These are phyloP conservation scores for Eurystomus gularis DNA, from an alignment of 2,113 vertebrate species.

Conservation along the genomic window DNA sequence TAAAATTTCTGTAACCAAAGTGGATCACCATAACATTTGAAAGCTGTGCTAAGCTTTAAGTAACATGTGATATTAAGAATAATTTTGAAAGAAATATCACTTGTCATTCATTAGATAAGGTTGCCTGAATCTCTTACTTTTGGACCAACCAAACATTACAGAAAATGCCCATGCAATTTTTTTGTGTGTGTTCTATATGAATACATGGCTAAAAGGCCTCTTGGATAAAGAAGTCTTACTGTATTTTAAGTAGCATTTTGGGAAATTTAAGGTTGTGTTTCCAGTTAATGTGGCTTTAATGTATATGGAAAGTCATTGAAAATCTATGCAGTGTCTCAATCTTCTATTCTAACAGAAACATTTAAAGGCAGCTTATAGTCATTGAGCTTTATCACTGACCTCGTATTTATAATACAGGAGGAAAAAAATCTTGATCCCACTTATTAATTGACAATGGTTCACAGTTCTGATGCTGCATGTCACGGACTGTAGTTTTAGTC, in stretches of 20 bases:
- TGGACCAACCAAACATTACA: not conserved
- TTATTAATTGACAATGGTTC: not conserved
- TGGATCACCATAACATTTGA: not conserved
- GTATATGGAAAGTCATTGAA: not conserved
- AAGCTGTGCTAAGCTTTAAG: not conserved
- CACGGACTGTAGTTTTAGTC: not conserved
- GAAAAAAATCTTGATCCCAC: not conserved
- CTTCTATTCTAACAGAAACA: not conserved
- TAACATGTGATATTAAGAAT: not conserved
- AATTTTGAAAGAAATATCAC: not conserved
- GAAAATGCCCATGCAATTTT: not conserved
- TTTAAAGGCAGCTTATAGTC: not conserved
- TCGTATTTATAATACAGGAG: not conserved
- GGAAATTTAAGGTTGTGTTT: not conserved
- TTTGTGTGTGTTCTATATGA: not conserved
- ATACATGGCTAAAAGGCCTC: not conserved
- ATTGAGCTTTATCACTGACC: not conserved
- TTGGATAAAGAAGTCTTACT: not conserved
- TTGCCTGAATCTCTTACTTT: no score
- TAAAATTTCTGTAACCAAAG: not conserved
- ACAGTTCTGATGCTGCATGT: not conserved
- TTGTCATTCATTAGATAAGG: not conserved
- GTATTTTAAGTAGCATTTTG: not conserved
- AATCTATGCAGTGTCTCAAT: not conserved
- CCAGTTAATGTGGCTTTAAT: not conserved